Conservation (phyloP, 2,888 invertebrate genomes). For the Petrolisthes cinctipes region DNA sequence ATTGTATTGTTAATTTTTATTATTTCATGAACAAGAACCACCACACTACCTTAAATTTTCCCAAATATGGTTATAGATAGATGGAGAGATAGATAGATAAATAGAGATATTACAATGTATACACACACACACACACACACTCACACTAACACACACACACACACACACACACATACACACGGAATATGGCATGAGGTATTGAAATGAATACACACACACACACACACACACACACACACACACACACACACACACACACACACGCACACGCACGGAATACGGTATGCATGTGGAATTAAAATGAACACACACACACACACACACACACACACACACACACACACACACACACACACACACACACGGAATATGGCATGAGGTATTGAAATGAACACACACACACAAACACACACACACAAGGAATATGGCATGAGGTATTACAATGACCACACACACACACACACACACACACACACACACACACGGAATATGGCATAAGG, state of each 20-base stretch:
- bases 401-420: not conserved
- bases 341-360: not conserved
- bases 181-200: not conserved
- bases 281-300: not conserved
- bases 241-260: not conserved
- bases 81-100: too few species aligned
- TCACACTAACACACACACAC: too few species aligned
- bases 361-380: not conserved
- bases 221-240: not conserved
- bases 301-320: not conserved
- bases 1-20: too few species aligned
- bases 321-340: constrained; percentile 4
- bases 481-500: not conserved
- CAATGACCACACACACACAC: not conserved
- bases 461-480: not conserved
- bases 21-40: too few species aligned
- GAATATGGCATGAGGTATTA: not conserved
- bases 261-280: not conserved
- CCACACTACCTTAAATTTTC: too few species aligned
- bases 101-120: not conserved
- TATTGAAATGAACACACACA: not conserved
- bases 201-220: not conserved
- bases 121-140: not conserved
- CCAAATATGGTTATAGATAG: too few species aligned
- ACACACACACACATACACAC: constrained; percentile 1